Evolutionary conservation across 1,140 invertebrate species (phyloP).

Genomic region (Euborellia annulipes): DNA sequence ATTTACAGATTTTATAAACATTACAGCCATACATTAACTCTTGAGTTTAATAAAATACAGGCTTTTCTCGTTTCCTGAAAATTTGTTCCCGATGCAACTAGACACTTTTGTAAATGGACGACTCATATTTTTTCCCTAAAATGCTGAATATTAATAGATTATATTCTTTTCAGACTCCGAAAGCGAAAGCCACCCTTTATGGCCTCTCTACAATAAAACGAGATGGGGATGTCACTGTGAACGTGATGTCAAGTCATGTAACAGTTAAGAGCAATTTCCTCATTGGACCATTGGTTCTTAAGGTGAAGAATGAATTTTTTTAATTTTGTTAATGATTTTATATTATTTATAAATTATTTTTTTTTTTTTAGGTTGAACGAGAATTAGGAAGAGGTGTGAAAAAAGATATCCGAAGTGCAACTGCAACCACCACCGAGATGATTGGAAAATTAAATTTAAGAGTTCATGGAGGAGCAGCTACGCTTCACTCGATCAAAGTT

Average conservation of each 20-base stretch:
- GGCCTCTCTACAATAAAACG: conserved; percentile 57
- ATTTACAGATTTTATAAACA: too few species aligned
- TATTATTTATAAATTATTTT: too few species aligned
- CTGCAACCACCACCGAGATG: conserved; percentile 71
- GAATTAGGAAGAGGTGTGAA: conserved; percentile 58
- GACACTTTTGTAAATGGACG: too few species aligned
- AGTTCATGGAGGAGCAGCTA: conserved; percentile 59
- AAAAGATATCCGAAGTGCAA: conserved; percentile 61
- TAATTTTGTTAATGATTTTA: too few species aligned
- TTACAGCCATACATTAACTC: too few species aligned
- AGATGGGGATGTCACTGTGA: conserved; percentile 59
- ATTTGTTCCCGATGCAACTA: too few species aligned
- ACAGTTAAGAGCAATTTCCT: conserved; percentile 66
- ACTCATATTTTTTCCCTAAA: too few species aligned
- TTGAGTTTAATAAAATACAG: too few species aligned
- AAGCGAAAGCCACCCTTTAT: conserved; percentile 59
- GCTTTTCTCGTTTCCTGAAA: too few species aligned
- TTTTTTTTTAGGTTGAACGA: too few species aligned
- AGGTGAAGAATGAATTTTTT: conserved; percentile 74
- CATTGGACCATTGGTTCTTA: conserved; percentile 55
- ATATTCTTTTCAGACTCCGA: conserved; percentile 17
- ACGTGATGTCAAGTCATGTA: conserved; percentile 57
- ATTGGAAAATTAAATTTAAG: conserved; percentile 57
- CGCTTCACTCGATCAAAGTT: conserved; percentile 64
- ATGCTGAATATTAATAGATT: neutral